These are phyloP conservation scores for Agapostemon virescens DNA, from an alignment of 2,888 invertebrate genomes.

Conservation along the genomic window DNA sequence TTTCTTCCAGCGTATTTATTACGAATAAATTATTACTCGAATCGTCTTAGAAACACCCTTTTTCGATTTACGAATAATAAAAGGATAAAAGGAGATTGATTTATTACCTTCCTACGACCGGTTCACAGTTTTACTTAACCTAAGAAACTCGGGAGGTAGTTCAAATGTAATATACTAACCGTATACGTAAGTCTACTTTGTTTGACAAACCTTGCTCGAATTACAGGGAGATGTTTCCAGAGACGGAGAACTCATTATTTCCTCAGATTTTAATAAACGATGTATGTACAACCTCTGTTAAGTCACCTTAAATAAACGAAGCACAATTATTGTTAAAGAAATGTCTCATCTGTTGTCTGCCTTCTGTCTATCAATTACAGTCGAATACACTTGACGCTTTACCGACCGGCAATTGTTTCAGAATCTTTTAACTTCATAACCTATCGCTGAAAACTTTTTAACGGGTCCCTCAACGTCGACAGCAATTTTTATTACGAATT, in stretches of 20 bases:
- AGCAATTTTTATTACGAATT: too few species aligned
- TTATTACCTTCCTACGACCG: background rate
- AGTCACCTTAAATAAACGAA: background rate
- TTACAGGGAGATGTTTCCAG: background rate
- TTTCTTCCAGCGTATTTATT: conserved; percentile 63
- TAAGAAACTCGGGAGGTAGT: background rate
- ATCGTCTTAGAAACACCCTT: conserved; percentile 6
- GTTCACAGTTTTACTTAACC: background rate
- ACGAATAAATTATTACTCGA: conserved; percentile 56
- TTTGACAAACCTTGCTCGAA: background rate
- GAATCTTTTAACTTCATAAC: too few species aligned
- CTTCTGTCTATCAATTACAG: background rate
- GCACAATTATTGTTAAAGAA: background rate
- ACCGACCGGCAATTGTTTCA: too few species aligned
- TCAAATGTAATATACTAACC: background rate
- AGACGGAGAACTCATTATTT: background rate
- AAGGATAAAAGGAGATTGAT: background rate
- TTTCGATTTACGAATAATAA: background rate
- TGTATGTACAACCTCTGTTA: background rate
- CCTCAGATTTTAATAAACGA: background rate
- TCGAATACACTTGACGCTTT: too few species aligned
- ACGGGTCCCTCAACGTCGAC: too few species aligned
- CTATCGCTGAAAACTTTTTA: too few species aligned
- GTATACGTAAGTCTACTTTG: background rate
- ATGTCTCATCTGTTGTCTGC: background rate